Conservation (phyloP, 2,797 vertebrate genomes). For the Sebastolobus altivelis region DNA sequence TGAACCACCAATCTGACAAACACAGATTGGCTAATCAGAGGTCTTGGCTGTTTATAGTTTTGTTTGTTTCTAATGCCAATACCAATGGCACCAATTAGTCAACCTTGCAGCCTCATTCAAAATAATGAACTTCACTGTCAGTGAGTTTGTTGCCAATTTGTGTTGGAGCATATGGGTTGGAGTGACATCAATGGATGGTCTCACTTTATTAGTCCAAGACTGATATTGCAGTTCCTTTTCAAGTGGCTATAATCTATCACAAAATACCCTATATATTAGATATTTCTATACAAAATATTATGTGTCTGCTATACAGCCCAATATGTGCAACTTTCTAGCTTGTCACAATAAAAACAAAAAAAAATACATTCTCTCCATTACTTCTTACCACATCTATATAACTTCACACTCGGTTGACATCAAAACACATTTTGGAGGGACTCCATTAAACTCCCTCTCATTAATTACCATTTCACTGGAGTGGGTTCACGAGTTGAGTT, state of each 20-base stretch:
- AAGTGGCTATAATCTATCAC: conserved; percentile 1
- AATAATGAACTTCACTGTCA: conserved; percentile 44
- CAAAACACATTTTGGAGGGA: conserved; percentile 53
- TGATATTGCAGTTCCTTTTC: neutral
- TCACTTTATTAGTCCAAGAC: neutral
- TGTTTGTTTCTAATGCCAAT: conserved; percentile 40
- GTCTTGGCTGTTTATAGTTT: conserved; percentile 5
- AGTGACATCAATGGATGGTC: conserved; percentile 8
- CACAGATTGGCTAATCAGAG: conserved; percentile 9
- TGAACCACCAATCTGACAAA: conserved; percentile 15
- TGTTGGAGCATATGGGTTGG: conserved; percentile 6
- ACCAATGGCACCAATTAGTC: conserved; percentile 49
- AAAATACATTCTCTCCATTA: neutral
- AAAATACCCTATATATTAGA: neutral
- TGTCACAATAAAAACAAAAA: neutral
- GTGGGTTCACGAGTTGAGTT: conserved; percentile 73
- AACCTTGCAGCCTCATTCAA: conserved; percentile 39
- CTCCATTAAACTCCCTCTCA: conserved; percentile 63
- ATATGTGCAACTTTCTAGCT: neutral
- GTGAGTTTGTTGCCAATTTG: conserved; percentile 20
- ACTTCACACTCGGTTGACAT: conserved; percentile 43
- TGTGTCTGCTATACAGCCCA: neutral
- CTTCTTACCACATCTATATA: conserved; percentile 18
- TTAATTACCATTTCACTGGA: conserved; percentile 72
- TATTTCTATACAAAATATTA: neutral